A percentile compares a stretch with the other conserved stretches of the same genome.
phyloP scores from a whole-genome alignment of 2,113 vertebrate genomes.

The Ammodytes marinus region DNA sequence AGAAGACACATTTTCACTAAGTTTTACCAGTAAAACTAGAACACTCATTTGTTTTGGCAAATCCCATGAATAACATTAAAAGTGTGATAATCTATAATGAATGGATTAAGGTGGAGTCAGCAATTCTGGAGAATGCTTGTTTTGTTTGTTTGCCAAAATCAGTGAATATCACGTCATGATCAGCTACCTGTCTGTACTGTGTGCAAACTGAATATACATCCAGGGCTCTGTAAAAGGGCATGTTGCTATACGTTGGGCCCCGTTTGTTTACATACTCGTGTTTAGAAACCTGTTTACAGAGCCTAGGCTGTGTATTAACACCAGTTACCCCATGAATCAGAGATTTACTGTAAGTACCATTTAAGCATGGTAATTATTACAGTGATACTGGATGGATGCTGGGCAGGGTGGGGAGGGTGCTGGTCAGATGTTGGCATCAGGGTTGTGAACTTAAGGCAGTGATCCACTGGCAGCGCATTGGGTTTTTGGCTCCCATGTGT shows the following conservation, averaged over 20 bases:
- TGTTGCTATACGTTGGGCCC: too few relatives aligned
- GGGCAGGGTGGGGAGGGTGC: not conserved
- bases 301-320: too few relatives aligned
- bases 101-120: too few relatives aligned
- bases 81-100: not conserved
- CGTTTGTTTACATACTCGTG: too few relatives aligned
- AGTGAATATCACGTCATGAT: too few relatives aligned
- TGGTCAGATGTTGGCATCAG: conserved; percentile 4
- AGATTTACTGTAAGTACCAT: not conserved
- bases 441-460: not conserved
- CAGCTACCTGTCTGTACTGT: too few relatives aligned
- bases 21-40: not conserved
- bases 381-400: not conserved
- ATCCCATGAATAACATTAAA: not conserved
- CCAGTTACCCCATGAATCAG: not conserved
- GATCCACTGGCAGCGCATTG: not conserved
- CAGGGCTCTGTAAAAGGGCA: too few relatives aligned
- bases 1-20: too few relatives aligned
- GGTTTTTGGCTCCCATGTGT: conserved; percentile 6
- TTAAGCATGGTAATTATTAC: not conserved
- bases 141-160: too few relatives aligned
- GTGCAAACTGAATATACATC: too few relatives aligned
- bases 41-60: not conserved
- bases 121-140: too few relatives aligned
- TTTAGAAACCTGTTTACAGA: too few relatives aligned